These are phyloP conservation scores for Pleuronectes platessa DNA, from an alignment of 2,113 vertebrate genomes.

Conservation along the genomic window DNA sequence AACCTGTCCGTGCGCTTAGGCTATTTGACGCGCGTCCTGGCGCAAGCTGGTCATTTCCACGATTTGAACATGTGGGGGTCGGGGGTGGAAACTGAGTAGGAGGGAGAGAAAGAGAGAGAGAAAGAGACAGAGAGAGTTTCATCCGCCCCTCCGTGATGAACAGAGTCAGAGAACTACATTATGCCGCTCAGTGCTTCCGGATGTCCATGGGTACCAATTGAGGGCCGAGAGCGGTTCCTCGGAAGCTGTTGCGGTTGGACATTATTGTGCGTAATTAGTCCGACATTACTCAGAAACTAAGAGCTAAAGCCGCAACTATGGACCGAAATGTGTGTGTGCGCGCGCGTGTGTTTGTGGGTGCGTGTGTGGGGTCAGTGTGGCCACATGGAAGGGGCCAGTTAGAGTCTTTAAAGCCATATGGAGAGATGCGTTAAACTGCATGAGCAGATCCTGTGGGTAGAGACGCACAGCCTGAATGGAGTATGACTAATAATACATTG, in stretches of 20 bases:
- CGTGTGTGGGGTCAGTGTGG: not conserved
- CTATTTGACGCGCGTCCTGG: conserved; percentile 10
- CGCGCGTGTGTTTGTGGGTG: not conserved
- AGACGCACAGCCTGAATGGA: not conserved
- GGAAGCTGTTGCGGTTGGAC: conserved; percentile 28
- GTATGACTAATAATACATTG: not conserved
- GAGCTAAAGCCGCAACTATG: conserved; percentile 42
- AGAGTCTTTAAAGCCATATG: not conserved
- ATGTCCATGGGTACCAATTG: conserved; percentile 56
- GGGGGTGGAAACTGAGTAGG: not conserved
- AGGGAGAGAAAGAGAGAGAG: conserved; percentile 1
- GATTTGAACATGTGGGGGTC: not conserved
- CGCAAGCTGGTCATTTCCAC: conserved; percentile 49
- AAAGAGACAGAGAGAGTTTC: conserved; percentile 12
- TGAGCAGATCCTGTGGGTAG: not conserved
- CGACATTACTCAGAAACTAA: conserved; percentile 24
- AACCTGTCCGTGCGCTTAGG: conserved; percentile 9
- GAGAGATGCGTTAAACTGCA: not conserved
- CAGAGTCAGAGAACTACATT: conserved; percentile 18
- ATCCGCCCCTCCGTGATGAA: conserved; percentile 49
- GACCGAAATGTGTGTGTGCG: not conserved
- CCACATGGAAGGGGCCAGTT: too few relatives aligned
- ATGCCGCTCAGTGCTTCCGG: conserved; percentile 62
- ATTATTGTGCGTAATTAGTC: conserved; percentile 31
- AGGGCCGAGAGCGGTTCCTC: conserved; percentile 21